Evolutionary conservation across 53 echinoderm and acorn worm genomes (phyloP), one percentile per base, ranked within the genome.

Genomic region (Apostichopus leukothele): DNA sequence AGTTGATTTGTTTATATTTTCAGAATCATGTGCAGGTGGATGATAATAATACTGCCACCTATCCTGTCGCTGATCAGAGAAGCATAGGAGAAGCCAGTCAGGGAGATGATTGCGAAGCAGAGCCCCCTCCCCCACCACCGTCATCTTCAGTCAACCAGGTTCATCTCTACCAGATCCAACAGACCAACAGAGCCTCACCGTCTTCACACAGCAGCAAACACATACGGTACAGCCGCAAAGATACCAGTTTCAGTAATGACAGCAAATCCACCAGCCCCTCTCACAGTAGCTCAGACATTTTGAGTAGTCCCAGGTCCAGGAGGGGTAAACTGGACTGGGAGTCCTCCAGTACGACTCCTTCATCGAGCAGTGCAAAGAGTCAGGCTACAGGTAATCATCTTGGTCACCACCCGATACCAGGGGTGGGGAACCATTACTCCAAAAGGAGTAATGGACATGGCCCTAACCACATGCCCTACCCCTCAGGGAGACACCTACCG

Each of bases 81-180:
- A 86, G 88, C 19, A 16, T 94, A 21, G 91, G 90, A 27, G 94
- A 93, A 85, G 94, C 95, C 78, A 93, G 95, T 59, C 97, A 97
- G 83, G 94, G 95, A 23, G 88, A 92, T 20, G 97, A 97, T 73
- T 95, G 95, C 87, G 97, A 97, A 85, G 95, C 95, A 52, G 95
- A 95, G 27, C 95, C 95, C 23, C 97, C 97, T 86, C 95, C 92
- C 7, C 94, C 92, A 83, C 94, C 94, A 12, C 86, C 88, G 53
- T 61, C 53, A 20, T 50, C 84, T 23, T 81, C 90, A 14, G 68
- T 76, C 76, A 89, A 84, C 78, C 93, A 91, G 54, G 87, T 84
- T 51, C 74, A 91, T 75, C 53, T 94, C 8, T 83, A 92, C 88
- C 91, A 92, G 76, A 74, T 91, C 18, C 94, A 89, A 18, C 88